Evolutionary conservation across 2,797 vertebrate species (phyloP), one percentile per base, ranked within the genome.

Genomic region (Hyperoplus lanceolatus): DNA sequence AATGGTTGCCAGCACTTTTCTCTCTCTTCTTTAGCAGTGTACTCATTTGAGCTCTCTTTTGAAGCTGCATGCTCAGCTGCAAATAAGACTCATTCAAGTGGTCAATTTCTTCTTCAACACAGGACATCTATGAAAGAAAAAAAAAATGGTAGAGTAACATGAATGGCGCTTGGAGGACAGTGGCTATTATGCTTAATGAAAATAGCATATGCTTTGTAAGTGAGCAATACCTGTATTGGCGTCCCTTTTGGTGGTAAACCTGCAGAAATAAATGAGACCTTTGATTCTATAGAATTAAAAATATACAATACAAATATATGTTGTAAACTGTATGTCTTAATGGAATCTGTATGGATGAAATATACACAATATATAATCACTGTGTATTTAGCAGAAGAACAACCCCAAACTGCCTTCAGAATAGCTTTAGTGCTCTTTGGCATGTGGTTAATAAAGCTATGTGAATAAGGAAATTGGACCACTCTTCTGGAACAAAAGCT

Each of bases 1-100:
- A 61, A 2, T 50, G 45, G 3, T 76, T 84, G 43, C 73, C 62
- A 60, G 83, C 67, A 21, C 77, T 80, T 53, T 42, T 66, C 49
- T 80, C 71, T 41, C 73, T 67, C 3, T 86, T 82, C 5, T 82
- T 77, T 50, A 78, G 38, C 5, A 62, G 75, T 21, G 80, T 69
- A 62, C 41, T 87, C 60, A 87, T 77, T 54, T 92, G 88, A 59
- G 89, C 84, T 70, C 92, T 90, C 36, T 77, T 82, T 69, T 95
- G 86, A 4, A 94, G 87, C 82, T 94, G 93, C 70, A 90, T 39
- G 18, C 92, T 95, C 57, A 97, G 90, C 86, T 94, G 90, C 80
- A 96, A 87, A 86, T 96, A 97, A 14, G 93, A 93, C 60, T 97
- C 91, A 51, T 96, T 96, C 80, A 97, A 88, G 51, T 77, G 77